phyloP scores from a whole-genome alignment of 2,797 vertebrate species.

The Acipenser oxyrinchus region DNA sequence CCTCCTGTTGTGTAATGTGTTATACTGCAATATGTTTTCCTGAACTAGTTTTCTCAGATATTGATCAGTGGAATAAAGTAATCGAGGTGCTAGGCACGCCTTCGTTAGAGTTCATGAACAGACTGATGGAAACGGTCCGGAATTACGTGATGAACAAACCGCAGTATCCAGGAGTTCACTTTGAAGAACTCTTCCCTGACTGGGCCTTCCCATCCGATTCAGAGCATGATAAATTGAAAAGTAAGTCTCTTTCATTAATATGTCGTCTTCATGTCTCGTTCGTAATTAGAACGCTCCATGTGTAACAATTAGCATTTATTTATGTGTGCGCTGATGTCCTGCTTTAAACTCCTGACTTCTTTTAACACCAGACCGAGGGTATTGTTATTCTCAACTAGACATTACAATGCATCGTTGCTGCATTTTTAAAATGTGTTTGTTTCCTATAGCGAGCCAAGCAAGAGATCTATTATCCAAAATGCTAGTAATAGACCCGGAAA shows the following conservation, averaged over 20 bases:
- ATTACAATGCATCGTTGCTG: no score
- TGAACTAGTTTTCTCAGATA: constrained; percentile 71
- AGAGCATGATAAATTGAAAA: constrained; percentile 90
- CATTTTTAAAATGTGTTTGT: constrained; percentile 21
- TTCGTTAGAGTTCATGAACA: constrained; percentile 90
- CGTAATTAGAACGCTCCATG: no score
- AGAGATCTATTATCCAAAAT: constrained; percentile 94
- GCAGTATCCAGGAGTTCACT: constrained; percentile 87
- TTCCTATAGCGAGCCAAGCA: constrained; percentile 78
- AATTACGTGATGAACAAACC: constrained; percentile 98
- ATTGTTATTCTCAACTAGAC: no score
- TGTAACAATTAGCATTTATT: no score
- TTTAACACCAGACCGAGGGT: no score
- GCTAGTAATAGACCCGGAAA: constrained; percentile 91
- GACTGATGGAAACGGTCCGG: constrained; percentile 91
- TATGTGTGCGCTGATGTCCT: no score
- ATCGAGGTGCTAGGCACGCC: constrained; percentile 94
- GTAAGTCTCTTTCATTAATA: constrained; percentile 53
- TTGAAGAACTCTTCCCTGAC: constrained; percentile 88
- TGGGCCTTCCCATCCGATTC: constrained; percentile 94
- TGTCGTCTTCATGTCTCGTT: no score
- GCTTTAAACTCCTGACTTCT: no score
- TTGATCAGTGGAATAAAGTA: constrained; percentile 98
- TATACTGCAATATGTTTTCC: constrained; percentile 44
- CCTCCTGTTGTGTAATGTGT: no score